Percentiles rank a stretch among this genome's conserved stretches.
phyloP scores from a whole-genome alignment of 1,140 invertebrate species.

The Cryptotermes secundus region DNA sequence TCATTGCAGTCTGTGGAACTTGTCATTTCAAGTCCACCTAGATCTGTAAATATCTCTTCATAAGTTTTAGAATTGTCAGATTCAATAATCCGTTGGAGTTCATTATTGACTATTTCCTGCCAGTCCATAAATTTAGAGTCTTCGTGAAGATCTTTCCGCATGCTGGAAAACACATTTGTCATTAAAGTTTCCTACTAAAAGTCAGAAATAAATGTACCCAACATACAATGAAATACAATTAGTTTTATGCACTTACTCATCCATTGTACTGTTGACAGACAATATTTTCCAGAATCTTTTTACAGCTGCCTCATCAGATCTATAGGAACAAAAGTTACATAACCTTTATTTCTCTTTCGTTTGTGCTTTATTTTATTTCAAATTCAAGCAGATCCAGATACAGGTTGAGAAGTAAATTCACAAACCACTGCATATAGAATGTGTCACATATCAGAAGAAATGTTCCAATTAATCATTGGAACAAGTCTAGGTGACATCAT shows the following conservation, averaged over 20 bases:
- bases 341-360: no score
- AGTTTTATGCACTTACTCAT: background rate
- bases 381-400: no score
- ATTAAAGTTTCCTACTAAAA: background rate
- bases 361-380: no score
- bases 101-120: background rate
- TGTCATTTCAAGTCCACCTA: background rate
- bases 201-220: no score
- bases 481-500: no score
- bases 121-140: background rate
- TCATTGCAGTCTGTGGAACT: background rate
- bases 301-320: background rate
- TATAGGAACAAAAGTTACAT: background rate
- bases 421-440: no score
- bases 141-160: background rate
- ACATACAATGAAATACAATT: no score
- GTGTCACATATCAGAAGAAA: no score
- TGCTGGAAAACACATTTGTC: background rate
- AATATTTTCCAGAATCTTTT: background rate
- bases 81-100: background rate
- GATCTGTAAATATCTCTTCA: background rate
- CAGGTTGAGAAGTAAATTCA: no score
- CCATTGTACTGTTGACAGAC: background rate
- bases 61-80: background rate
- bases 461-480: no score